Evolutionary conservation across 2,888 invertebrate species (phyloP).

Genomic region (Amphipoea lucens): DNA sequence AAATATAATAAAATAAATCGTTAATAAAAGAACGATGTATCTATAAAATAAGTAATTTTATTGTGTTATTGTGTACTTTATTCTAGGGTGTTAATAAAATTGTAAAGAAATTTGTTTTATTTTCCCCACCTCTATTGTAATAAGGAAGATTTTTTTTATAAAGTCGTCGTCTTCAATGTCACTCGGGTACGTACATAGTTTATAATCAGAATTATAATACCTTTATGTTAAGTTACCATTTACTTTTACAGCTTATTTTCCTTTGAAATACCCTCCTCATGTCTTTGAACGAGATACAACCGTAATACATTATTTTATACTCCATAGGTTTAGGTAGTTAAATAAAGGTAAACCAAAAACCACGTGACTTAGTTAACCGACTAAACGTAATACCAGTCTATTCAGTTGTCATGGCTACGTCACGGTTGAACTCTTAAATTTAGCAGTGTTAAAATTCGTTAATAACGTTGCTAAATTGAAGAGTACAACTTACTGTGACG

Average conservation of each 20-base stretch:
- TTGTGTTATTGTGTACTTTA: not conserved
- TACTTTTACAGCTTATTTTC: not conserved
- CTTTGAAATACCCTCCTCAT: not conserved
- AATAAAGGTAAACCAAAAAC: too few relatives aligned
- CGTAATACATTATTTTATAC: not conserved
- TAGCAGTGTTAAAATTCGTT: too few relatives aligned
- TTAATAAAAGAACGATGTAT: conserved; percentile 3
- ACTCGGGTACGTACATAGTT: conserved; percentile 35
- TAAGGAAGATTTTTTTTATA: not conserved
- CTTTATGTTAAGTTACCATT: not conserved
- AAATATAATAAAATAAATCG: not conserved
- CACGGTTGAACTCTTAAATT: too few relatives aligned
- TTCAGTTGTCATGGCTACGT: too few relatives aligned
- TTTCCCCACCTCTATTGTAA: conserved; percentile 10
- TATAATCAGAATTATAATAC: conserved; percentile 11
- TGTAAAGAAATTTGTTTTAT: conserved; percentile 30
- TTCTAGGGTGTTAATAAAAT: conserved; percentile 7
- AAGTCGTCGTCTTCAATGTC: conserved; percentile 30
- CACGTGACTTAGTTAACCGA: too few relatives aligned
- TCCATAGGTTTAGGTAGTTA: too few relatives aligned
- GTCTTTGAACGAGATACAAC: not conserved
- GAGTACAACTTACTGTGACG: too few relatives aligned
- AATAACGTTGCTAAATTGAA: too few relatives aligned
- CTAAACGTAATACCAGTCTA: too few relatives aligned
- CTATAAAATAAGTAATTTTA: conserved; percentile 9